Conservation (phyloP, 2,888 invertebrate genomes). For the Dynastes tityus region DNA sequence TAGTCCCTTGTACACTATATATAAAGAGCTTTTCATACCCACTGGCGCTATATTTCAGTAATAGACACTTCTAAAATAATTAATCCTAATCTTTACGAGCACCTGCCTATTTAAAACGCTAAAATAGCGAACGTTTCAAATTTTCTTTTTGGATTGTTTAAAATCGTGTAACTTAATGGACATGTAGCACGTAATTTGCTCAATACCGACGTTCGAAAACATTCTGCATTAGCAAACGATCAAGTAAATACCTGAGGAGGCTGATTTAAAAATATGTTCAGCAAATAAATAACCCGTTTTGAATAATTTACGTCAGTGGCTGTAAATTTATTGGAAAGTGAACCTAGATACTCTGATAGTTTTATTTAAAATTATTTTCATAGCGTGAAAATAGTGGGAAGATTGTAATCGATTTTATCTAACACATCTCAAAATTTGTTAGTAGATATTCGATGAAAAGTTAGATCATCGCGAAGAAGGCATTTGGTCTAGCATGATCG, state of each 20-base stretch:
- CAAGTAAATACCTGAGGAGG: neutral
- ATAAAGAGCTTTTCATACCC: constrained; percentile 10
- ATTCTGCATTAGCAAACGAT: too few species aligned
- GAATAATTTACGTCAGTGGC: neutral
- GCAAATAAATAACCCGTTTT: neutral
- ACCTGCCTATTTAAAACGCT: neutral
- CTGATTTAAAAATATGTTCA: constrained; percentile 1
- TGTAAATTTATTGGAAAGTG: constrained; percentile 1
- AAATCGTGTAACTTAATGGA: neutral
- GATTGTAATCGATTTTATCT: too few species aligned
- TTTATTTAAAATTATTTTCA: too few species aligned
- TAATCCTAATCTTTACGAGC: neutral
- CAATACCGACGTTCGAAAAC: too few species aligned
- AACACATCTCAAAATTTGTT: too few species aligned
- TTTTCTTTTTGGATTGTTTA: neutral
- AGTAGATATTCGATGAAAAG: too few species aligned
- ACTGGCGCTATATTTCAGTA: neutral
- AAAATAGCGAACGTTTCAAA: neutral
- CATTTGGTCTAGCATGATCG: too few species aligned
- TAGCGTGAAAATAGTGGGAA: too few species aligned
- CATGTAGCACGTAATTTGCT: neutral
- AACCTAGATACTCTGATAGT: too few species aligned
- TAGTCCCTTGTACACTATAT: neutral
- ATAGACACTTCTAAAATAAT: constrained; percentile 11
- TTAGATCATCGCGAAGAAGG: too few species aligned